These are phyloP conservation scores for Huso huso DNA, from an alignment of 2,797 vertebrate species.

Conservation along the genomic window DNA sequence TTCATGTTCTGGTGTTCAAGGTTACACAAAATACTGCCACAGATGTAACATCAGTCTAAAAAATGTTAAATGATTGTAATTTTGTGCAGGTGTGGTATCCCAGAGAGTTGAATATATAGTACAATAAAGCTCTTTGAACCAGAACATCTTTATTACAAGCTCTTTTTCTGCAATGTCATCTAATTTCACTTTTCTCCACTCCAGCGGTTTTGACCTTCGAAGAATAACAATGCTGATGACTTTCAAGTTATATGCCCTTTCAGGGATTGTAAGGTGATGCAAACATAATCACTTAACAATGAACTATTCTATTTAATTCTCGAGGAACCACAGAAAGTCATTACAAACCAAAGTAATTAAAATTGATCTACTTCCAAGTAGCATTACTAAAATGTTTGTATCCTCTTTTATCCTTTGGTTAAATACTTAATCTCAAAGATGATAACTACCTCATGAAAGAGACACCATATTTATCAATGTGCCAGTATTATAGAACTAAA, in stretches of 20 bases:
- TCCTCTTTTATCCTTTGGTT: conserved; percentile 29
- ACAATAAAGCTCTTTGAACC: conserved; percentile 41
- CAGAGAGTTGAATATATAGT: conserved; percentile 27
- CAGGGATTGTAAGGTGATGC: conserved; percentile 44
- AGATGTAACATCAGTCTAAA: no score
- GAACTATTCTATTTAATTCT: conserved; percentile 1
- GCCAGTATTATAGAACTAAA: no score
- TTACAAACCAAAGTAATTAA: conserved; percentile 21
- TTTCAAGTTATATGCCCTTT: conserved; percentile 55
- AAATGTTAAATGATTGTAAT: no score
- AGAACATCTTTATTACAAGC: conserved; percentile 43
- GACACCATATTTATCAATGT: no score
- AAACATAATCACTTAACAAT: conserved; percentile 5
- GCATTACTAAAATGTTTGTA: conserved; percentile 10
- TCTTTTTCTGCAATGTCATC: conserved; percentile 50
- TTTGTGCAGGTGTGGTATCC: conserved; percentile 3
- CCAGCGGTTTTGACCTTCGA: conserved; percentile 51
- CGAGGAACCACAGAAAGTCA: neutral
- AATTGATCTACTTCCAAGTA: neutral
- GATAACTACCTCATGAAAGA: conserved; percentile 37
- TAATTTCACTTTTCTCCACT: conserved; percentile 47
- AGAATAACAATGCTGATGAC: conserved; percentile 55
- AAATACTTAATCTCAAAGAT: conserved; percentile 20
- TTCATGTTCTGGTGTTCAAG: no score
- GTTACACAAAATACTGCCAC: no score